phyloP scores from a whole-genome alignment of 2,888 invertebrate genomes.

The Selenia dentaria region DNA sequence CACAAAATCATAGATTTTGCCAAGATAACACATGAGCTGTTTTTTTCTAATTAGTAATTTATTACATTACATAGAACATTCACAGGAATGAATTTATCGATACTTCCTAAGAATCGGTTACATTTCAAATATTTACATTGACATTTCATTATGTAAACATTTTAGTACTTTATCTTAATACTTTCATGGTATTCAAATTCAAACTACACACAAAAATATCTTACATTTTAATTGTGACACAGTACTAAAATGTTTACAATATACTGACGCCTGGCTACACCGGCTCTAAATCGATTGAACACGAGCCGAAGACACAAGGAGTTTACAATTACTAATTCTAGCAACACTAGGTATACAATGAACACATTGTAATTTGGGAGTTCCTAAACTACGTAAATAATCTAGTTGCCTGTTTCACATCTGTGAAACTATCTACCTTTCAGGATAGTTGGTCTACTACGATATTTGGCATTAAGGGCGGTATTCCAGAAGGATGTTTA shows the following conservation, averaged over 20 bases:
- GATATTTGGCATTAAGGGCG: too few relatives aligned
- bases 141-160: constrained; percentile 24
- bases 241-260: not conserved
- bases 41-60: constrained; percentile 7
- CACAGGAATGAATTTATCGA: constrained; percentile 40
- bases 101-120: constrained; percentile 43
- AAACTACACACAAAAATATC: constrained; percentile 1
- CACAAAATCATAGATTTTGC: constrained; percentile 19
- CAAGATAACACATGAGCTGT: constrained; percentile 15
- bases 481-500: too few relatives aligned
- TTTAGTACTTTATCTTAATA: not conserved
- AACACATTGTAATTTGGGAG: constrained; percentile 70
- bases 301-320: constrained; percentile 59
- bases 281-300: constrained; percentile 42
- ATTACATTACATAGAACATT: not conserved
- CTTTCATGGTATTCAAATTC: not conserved
- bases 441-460: too few relatives aligned
- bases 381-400: constrained; percentile 37
- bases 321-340: constrained; percentile 53
- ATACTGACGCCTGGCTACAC: not conserved
- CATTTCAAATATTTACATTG: constrained; percentile 47
- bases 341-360: constrained; percentile 75
- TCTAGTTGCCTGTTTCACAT: constrained; percentile 10
- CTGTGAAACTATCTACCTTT: constrained; percentile 18
- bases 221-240: constrained; percentile 24